These are phyloP conservation scores for Pimephales promelas DNA, from an alignment of 2,113 vertebrate genomes.

Conservation along the genomic window DNA sequence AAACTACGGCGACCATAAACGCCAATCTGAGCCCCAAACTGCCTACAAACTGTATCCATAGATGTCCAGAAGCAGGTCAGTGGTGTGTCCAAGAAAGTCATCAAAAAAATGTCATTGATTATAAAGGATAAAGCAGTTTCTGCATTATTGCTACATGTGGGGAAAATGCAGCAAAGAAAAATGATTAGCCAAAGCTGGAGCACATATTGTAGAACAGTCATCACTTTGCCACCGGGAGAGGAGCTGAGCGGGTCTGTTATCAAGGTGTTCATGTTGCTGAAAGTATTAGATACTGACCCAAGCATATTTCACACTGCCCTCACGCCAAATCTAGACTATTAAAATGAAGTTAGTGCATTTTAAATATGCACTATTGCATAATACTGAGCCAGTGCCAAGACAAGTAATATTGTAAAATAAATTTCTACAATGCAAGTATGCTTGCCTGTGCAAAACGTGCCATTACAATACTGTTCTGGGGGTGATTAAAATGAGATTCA, in stretches of 20 bases:
- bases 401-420: background rate
- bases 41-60: too few species aligned
- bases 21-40: background rate
- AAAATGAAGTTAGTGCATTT: conserved; percentile 30
- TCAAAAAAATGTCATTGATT: background rate
- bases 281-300: conserved; percentile 50
- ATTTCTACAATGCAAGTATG: background rate
- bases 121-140: background rate
- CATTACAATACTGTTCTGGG: background rate
- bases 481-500: background rate
- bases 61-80: background rate
- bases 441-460: background rate
- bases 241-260: conserved; percentile 53
- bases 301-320: conserved; percentile 51
- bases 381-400: background rate
- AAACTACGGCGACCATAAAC: background rate
- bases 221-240: background rate
- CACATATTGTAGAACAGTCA: conserved; percentile 1
- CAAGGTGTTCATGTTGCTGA: conserved; percentile 31
- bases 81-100: background rate
- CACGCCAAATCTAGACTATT: background rate
- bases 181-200: conserved; percentile 27
- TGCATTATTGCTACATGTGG: background rate
- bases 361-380: conserved; percentile 16
- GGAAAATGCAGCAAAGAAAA: conserved; percentile 10